Percentiles rank a stretch among this genome's conserved stretches.
These are phyloP conservation scores for Lanius collurio DNA, from an alignment of 2,113 vertebrate species.

Conservation along the genomic window DNA sequence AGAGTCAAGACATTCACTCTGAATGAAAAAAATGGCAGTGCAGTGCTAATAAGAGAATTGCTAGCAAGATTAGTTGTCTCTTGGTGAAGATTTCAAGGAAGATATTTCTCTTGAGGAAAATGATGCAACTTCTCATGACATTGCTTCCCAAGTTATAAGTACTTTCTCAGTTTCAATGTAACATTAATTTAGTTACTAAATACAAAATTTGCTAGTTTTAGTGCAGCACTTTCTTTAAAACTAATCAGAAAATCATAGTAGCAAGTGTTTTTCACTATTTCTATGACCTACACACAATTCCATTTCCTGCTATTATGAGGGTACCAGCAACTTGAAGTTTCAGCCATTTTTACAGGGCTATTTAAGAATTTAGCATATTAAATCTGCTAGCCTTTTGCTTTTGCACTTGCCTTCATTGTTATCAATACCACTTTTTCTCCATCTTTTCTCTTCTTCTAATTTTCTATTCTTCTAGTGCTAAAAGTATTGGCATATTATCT, in stretches of 20 bases:
- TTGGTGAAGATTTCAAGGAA: not conserved
- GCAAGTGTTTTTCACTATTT: not conserved
- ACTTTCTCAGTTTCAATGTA: not conserved
- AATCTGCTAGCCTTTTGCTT: not conserved
- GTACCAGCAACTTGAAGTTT: not conserved
- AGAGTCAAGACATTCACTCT: not conserved
- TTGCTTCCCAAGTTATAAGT: not conserved
- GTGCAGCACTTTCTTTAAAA: not conserved
- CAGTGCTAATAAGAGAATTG: not conserved
- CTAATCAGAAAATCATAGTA: not conserved
- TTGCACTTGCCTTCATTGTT: not conserved
- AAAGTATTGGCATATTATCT: not conserved
- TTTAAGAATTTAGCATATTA: not conserved
- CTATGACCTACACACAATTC: not conserved
- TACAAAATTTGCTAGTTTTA: not conserved
- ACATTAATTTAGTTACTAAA: not conserved
- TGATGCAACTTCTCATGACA: not conserved
- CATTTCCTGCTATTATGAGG: not conserved
- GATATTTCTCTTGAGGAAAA: not conserved
- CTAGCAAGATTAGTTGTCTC: not conserved
- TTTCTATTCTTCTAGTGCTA: not conserved
- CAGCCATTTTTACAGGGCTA: not conserved
- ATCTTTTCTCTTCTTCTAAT: not conserved
- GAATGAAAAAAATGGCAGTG: not conserved
- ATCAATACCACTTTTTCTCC: not conserved